Percentiles rank a stretch among this genome's conserved stretches.
These are phyloP conservation scores for Cariama cristata DNA, from an alignment of 2,113 vertebrate species.

Conservation along the genomic window DNA sequence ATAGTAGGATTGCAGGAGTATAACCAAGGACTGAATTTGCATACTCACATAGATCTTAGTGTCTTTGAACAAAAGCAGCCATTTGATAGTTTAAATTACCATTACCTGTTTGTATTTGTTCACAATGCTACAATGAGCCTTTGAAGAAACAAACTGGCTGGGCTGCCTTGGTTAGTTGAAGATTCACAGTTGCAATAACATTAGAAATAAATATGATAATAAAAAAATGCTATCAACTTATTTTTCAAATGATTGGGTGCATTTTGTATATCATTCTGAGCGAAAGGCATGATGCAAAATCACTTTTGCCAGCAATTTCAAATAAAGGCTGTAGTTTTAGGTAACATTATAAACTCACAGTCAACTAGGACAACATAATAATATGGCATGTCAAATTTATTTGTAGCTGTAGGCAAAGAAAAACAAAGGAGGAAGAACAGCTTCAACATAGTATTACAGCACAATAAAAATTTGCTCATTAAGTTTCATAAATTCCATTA, in stretches of 20 bases:
- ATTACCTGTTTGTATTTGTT: not conserved
- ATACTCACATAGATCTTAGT: not conserved
- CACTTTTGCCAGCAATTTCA: constrained; percentile 30
- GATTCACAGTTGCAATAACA: not conserved
- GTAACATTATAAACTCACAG: constrained; percentile 28
- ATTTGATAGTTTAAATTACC: not conserved
- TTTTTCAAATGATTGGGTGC: not conserved
- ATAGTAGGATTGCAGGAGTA: not conserved
- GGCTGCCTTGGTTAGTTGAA: not conserved
- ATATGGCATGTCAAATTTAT: constrained; percentile 57
- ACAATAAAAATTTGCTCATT: constrained; percentile 60
- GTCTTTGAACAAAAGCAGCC: not conserved
- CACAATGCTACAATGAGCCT: not conserved
- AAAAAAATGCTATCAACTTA: not conserved
- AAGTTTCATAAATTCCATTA: constrained; percentile 62
- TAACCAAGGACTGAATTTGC: not conserved
- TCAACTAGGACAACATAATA: constrained; percentile 51
- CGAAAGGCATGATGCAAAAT: not conserved
- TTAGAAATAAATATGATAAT: not conserved
- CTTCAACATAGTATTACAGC: not conserved
- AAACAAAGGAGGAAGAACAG: constrained; percentile 32
- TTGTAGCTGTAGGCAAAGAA: constrained; percentile 58
- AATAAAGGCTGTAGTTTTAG: constrained; percentile 22
- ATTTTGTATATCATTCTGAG: not conserved
- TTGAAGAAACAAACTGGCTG: not conserved